Conservation (phyloP, 2,113 vertebrate genomes). For the Channa maculata region DNA sequence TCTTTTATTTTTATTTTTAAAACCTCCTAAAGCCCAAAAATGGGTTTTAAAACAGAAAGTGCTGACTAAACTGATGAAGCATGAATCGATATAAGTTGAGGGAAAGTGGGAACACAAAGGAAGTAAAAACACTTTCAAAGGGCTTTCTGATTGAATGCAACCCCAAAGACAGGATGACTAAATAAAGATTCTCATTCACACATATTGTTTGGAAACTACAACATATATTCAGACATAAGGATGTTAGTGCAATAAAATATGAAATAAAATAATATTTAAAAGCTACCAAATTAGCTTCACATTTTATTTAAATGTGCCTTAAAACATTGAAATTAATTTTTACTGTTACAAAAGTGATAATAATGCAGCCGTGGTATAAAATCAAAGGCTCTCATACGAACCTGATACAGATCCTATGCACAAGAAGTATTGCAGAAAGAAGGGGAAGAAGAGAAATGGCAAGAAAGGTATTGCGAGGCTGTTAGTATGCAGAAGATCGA, state of each 20-base stretch:
- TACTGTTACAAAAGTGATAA: conserved; percentile 5
- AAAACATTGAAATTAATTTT: conserved; percentile 29
- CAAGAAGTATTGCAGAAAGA: conserved; percentile 62
- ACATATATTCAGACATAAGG: background rate
- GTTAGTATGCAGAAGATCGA: conserved; percentile 59
- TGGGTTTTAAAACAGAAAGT: too few species aligned
- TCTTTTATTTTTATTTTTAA: too few species aligned
- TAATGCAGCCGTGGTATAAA: conserved; percentile 36
- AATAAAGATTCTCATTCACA: background rate
- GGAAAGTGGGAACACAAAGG: background rate
- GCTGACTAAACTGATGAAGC: too few species aligned
- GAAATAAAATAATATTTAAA: background rate
- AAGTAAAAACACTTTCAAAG: background rate
- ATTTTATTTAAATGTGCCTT: background rate
- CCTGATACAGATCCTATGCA: conserved; percentile 91
- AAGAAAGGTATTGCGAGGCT: conserved; percentile 61
- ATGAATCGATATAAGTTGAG: too few species aligned
- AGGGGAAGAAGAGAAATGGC: conserved; percentile 49
- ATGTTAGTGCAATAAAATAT: background rate
- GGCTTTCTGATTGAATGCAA: background rate
- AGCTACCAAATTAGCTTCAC: background rate
- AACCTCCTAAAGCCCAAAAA: too few species aligned
- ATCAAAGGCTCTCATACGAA: conserved; percentile 78
- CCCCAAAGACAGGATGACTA: background rate
- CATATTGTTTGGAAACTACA: background rate